phyloP scores from a whole-genome alignment of 37 sponge, comb jelly and placozoan species.

The Halisarca cf. caerulea region DNA sequence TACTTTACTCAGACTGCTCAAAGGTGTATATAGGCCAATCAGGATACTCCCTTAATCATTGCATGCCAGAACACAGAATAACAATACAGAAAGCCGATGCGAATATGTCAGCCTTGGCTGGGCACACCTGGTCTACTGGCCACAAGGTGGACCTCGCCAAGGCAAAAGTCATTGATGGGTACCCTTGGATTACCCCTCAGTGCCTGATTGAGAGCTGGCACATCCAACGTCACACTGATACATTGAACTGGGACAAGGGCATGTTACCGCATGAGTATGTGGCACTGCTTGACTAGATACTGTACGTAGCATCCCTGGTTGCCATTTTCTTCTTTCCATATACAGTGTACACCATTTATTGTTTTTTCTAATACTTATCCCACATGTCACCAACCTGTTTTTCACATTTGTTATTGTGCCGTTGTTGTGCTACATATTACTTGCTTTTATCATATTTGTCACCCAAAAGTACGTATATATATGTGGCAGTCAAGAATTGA shows the following conservation, averaged over 20 bases:
- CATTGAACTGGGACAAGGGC: background rate
- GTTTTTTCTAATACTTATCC: too few species aligned
- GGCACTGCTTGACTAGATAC: background rate
- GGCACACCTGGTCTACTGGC: slow-evolving; percentile 3
- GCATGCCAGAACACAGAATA: background rate
- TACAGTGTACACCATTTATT: too few species aligned
- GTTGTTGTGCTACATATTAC: too few species aligned
- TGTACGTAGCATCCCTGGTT: too few species aligned
- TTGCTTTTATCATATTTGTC: too few species aligned
- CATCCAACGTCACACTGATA: background rate
- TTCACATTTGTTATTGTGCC: too few species aligned
- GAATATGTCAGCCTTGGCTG: background rate
- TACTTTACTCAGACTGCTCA: background rate
- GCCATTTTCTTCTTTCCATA: too few species aligned
- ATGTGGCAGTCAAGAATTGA: too few species aligned
- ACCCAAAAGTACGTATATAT: too few species aligned
- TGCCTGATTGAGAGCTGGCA: slow-evolving; percentile 1
- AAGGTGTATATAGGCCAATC: slow-evolving; percentile 19
- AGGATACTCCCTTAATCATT: background rate
- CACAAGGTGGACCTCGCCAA: background rate
- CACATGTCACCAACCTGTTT: too few species aligned
- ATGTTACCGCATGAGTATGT: background rate
- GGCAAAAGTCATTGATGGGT: background rate
- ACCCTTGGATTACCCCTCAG: background rate
- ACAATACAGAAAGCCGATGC: background rate